Evolutionary conservation across 2,113 vertebrate species (phyloP).

Genomic region (Ornithorhynchus anatinus): DNA sequence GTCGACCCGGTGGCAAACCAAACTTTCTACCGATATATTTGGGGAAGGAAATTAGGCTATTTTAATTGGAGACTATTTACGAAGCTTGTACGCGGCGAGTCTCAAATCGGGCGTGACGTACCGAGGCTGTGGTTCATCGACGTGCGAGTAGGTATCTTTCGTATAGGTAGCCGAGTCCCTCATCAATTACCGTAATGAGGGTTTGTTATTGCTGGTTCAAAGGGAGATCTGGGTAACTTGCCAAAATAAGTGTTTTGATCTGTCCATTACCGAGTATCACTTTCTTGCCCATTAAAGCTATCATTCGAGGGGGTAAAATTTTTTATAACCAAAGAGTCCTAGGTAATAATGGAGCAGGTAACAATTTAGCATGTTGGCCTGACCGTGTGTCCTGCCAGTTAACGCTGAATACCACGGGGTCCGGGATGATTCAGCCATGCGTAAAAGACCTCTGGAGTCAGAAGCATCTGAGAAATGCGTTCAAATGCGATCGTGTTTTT

Average conservation of each 20-base stretch:
- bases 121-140: neutral
- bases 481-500: too few species aligned
- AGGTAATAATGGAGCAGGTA: neutral
- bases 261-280: conserved; percentile 13
- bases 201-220: conserved; percentile 28
- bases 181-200: conserved; percentile 52
- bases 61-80: conserved; percentile 1
- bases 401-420: too few species aligned
- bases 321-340: neutral
- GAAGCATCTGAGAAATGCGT: too few species aligned
- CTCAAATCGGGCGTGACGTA: neutral
- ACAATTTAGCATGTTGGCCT: neutral
- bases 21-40: conserved; percentile 56
- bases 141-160: conserved; percentile 4
- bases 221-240: conserved; percentile 40
- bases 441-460: too few species aligned
- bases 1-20: conserved; percentile 52
- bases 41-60: conserved; percentile 31
- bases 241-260: conserved; percentile 51
- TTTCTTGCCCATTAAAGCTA: neutral
- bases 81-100: conserved; percentile 2
- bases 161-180: conserved; percentile 35
- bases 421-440: too few species aligned
- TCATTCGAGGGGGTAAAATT: neutral
- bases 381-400: neutral